Evolutionary conservation across 2,888 invertebrate genomes (phyloP), one percentile per base, ranked within the genome.

Genomic region (Lycophotia porphyrea): DNA sequence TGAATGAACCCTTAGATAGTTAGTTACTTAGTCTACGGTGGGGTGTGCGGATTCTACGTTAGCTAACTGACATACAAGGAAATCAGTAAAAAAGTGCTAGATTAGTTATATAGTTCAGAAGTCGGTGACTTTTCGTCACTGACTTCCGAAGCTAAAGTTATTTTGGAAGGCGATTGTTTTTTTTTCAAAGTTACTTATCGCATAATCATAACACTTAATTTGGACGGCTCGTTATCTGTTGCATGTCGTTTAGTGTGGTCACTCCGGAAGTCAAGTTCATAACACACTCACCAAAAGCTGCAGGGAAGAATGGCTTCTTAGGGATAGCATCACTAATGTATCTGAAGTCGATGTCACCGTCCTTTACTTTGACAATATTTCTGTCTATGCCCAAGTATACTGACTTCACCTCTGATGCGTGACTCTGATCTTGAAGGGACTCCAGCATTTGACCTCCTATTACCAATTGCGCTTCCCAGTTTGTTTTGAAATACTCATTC

Each of bases 321-420:
- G 95, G 93, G 71, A 95, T 91, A 75, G 94, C 96, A 80, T 97
- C 97, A 84, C 97, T 95, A 27, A 95, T 92, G 81, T 97, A 97
- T 83, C 94, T 92, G 74, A 95, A 97, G 79, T 97, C 97, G 24
- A 95, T 93, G 80, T 97, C 96, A 24, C 89, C 92, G n/a, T 97
- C 96, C 42, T 94, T 92, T 71, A 95, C 88, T 3, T 93, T 88
- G 5, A 94, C 90, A 1, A 87, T 77, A 63, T 96, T 94, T n/a
- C 92, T 92, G 75, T 97, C 97, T 58, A 97, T 95, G 0, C 95
- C 94, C 68, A 97, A 90, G 80, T 96, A 96, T 4, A 96, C 88
- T 0, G 91, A 90, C 77, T 91, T 93, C 1, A 94, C 91, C 1
- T 92, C 87, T 8, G 88, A 52, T 3, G 70, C 77, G 0, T 87